These are phyloP conservation scores for Lasioglossum pauxillum DNA, from an alignment of 2,888 invertebrate genomes.

Conservation along the genomic window DNA sequence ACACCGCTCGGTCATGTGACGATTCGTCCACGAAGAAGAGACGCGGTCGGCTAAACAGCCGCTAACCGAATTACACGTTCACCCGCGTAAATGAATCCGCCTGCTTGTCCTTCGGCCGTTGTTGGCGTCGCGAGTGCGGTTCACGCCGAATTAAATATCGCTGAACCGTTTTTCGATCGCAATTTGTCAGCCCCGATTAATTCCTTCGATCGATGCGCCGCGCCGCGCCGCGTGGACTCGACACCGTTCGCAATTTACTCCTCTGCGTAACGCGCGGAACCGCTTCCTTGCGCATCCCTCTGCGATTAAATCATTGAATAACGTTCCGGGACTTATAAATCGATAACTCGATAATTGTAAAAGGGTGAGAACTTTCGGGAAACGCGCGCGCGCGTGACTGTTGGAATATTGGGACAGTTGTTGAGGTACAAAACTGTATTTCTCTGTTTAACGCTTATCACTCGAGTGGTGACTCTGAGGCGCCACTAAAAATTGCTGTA, in stretches of 20 bases:
- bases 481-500: no score
- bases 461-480: no score
- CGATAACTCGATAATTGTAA: no score
- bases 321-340: no score
- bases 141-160: constrained; percentile 20
- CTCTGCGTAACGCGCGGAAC: no score
- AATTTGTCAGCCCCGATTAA: constrained; percentile 1
- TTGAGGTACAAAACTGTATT: no score
- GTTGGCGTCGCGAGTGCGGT: not conserved
- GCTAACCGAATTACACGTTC: constrained; percentile 11
- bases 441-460: no score
- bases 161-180: constrained; percentile 23
- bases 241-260: not conserved
- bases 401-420: no score
- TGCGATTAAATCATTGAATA: no score
- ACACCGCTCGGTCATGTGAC: constrained; percentile 4
- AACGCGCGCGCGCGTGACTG: no score
- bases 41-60: not conserved
- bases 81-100: constrained; percentile 21
- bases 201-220: not conserved
- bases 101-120: constrained; percentile 23
- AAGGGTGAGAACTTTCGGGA: no score
- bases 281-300: no score
- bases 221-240: not conserved
- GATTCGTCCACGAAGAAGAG: not conserved